phyloP scores from a whole-genome alignment of 1,140 invertebrate genomes.

The Cryptotermes secundus region DNA sequence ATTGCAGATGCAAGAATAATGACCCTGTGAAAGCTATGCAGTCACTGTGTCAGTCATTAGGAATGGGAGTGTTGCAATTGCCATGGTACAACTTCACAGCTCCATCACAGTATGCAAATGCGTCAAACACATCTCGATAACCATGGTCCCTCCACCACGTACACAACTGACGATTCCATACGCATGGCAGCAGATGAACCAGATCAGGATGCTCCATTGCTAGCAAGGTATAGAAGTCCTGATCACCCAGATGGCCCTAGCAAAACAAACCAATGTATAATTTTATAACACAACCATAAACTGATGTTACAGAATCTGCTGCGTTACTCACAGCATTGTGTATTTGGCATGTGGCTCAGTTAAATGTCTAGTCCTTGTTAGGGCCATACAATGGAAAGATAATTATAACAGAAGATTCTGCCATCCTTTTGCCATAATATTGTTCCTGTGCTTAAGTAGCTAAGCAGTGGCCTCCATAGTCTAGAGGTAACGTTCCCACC shows the following conservation, averaged over 20 bases:
- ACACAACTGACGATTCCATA: slow-evolving; percentile 83
- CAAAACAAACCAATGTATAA: not conserved
- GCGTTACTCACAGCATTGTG: too few species aligned
- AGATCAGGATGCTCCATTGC: slow-evolving; percentile 70
- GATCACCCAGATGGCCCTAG: slow-evolving; percentile 80
- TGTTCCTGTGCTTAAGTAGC: too few species aligned
- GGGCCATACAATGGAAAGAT: too few species aligned
- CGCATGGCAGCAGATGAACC: slow-evolving; percentile 75
- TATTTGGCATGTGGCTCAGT: too few species aligned
- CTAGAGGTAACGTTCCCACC: too few species aligned
- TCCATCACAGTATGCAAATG: slow-evolving; percentile 73
- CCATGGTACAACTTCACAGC: slow-evolving; percentile 77
- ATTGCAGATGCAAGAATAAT: too few species aligned
- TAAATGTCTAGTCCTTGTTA: too few species aligned
- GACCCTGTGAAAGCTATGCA: too few species aligned
- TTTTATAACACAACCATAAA: not conserved
- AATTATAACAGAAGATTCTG: too few species aligned
- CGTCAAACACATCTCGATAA: slow-evolving; percentile 72
- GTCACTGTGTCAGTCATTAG: slow-evolving; percentile 43
- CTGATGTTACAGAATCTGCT: not conserved
- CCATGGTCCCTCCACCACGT: slow-evolving; percentile 82
- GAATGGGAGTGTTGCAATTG: slow-evolving; percentile 81
- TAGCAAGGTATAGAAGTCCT: slow-evolving; percentile 83
- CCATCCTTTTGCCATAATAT: too few species aligned
- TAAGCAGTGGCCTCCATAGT: too few species aligned